Percentiles rank a stretch among this genome's conserved stretches.
Conservation (phyloP, 2,888 invertebrate genomes). For the Cantharis nigra region DNA sequence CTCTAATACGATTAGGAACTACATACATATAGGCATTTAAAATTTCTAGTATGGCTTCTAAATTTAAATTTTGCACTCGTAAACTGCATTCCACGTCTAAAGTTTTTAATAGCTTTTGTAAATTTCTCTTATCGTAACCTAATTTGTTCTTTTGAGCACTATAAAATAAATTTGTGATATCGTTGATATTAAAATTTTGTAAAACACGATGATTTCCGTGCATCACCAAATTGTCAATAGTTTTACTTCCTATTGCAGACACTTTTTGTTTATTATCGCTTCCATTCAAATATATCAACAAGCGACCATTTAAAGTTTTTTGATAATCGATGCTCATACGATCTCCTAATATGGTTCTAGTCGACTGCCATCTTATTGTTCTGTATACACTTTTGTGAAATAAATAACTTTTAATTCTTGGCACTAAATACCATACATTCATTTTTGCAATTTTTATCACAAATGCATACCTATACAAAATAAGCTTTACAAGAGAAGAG, state of each 20-base stretch:
- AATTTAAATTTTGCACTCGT: constrained; percentile 38
- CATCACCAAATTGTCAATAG: constrained; percentile 13
- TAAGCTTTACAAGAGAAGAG: neutral
- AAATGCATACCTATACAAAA: neutral
- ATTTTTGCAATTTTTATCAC: constrained; percentile 8
- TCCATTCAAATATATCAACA: constrained; percentile 27
- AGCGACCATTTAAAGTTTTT: constrained; percentile 30
- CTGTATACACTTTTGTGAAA: neutral
- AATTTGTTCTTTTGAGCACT: constrained; percentile 14
- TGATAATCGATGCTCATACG: constrained; percentile 16
- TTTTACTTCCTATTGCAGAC: neutral
- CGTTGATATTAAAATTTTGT: constrained; percentile 19
- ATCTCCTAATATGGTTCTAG: constrained; percentile 15
- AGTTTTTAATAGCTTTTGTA: constrained; percentile 37
- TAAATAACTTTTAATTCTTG: constrained; percentile 7
- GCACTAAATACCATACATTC: constrained; percentile 6
- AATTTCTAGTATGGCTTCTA: constrained; percentile 41
- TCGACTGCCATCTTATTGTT: neutral
- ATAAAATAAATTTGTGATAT: constrained; percentile 26
- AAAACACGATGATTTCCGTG: constrained; percentile 14
- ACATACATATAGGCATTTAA: constrained; percentile 45
- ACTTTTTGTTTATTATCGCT: constrained; percentile 5
- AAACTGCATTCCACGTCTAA: constrained; percentile 49
- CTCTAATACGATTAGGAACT: constrained; percentile 45
- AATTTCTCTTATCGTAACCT: constrained; percentile 25